Evolutionary conservation across 2,888 invertebrate species (phyloP), one percentile per base, ranked within the genome.

Genomic region (Athalia cordata): DNA sequence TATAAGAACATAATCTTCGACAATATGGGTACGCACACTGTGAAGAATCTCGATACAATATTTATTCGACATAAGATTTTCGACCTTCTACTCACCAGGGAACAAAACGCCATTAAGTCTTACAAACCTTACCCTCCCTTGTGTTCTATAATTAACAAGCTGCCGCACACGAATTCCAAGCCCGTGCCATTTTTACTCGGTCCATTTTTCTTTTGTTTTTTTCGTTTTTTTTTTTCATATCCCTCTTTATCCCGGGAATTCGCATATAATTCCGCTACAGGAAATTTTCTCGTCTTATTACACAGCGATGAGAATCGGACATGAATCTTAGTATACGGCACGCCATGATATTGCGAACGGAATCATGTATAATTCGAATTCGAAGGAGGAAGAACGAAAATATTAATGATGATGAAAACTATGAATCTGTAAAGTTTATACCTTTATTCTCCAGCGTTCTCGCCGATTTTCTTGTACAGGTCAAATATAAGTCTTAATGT

Each of bases 81-180:
- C 29, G 4, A n/a, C 52, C 68, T 68, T 55, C 7, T 68, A 68
- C 67, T 6, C 67, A 6, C 68, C 55, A 1, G 43, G 52, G 68
- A 68, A 29, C 11, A 29, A 29, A 52, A 68, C 52, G 55, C 68
- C 52, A 43, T 68, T 15, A 68, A 43, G 29, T 68, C 68, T 29
- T 57, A 52, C 13, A 52, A 52, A 7, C 72, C 59, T 72, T 59
- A 6, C 13, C 0, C 7, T 55, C 55, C 55, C 55, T n/a, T 55
- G 55, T n/a, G 55, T 4, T 59, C 57, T 15, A 59, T 59, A 72
- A 59, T 59, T 72, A 72, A 59, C 29, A 29, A 29, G 29, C 29
- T 2, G n/a, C 47, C 5, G 2, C n/a, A 15, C 52, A n/a, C 15
- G 3, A 5, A 7, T 13, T 57, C 45, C 45, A 47, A 8, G 47